A percentile compares a stretch with the other conserved stretches of the same genome.
phyloP scores from a whole-genome alignment of 2,888 invertebrate species.

The Mactromeris polynyma region DNA sequence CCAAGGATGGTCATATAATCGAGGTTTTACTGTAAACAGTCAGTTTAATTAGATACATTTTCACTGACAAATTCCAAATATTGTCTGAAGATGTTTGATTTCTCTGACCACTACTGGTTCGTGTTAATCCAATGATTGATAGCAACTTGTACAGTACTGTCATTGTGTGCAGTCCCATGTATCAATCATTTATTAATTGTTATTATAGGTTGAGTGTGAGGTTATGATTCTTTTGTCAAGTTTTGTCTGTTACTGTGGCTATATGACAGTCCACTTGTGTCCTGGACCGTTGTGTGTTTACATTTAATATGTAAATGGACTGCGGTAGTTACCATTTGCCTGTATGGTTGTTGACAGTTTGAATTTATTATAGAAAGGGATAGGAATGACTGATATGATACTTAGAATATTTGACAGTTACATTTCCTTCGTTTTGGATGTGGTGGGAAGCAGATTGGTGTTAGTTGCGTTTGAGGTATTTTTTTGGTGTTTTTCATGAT shows the following conservation, averaged over 20 bases:
- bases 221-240: neutral
- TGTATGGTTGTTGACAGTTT: neutral
- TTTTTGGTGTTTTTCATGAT: too few relatives aligned
- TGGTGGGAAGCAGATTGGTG: too few relatives aligned
- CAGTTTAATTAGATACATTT: too few relatives aligned
- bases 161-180: neutral
- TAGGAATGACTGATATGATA: neutral
- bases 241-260: neutral
- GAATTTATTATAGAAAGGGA: neutral
- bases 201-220: neutral
- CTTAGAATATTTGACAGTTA: neutral
- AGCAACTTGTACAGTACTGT: neutral
- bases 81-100: too few relatives aligned
- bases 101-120: too few relatives aligned
- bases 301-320: conserved; percentile 35
- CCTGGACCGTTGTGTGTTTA: neutral
- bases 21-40: too few relatives aligned
- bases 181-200: neutral
- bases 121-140: neutral
- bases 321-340: neutral
- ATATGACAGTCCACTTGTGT: conserved; percentile 4
- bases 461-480: too few relatives aligned
- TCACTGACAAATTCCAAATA: too few relatives aligned
- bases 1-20: too few relatives aligned
- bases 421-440: neutral